A percentile compares a stretch with the other conserved stretches of the same genome.
These are phyloP conservation scores for Cristatella mucedo DNA, from an alignment of 2,888 invertebrate genomes.

Conservation along the genomic window DNA sequence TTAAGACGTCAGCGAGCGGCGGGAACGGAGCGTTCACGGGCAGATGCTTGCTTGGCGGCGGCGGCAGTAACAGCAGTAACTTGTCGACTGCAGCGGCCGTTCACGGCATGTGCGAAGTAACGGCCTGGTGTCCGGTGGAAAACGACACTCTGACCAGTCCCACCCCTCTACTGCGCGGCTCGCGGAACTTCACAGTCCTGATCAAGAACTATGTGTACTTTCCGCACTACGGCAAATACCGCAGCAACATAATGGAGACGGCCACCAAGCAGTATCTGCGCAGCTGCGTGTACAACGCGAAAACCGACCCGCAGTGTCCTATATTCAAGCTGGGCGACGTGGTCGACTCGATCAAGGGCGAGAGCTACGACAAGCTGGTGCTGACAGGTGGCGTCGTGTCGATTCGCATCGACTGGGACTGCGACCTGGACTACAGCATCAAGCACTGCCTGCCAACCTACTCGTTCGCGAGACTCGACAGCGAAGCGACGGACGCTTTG, in stretches of 20 bases:
- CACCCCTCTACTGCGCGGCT: conserved; percentile 12
- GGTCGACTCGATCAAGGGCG: conserved; percentile 17
- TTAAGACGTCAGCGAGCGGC: too few relatives aligned
- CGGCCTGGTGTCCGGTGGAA: too few relatives aligned
- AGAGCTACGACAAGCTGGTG: conserved; percentile 2
- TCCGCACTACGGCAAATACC: conserved; percentile 33
- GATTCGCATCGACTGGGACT: conserved; percentile 41
- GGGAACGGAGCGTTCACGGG: too few relatives aligned
- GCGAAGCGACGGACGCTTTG: too few relatives aligned
- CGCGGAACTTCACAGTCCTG: conserved; percentile 37
- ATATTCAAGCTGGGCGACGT: conserved; percentile 39
- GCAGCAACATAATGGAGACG: conserved; percentile 30
- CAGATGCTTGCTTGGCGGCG: too few relatives aligned
- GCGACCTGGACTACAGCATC: conserved; percentile 39
- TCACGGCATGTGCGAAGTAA: too few relatives aligned
- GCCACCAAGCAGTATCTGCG: conserved; percentile 25
- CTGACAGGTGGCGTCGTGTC: conserved; percentile 42
- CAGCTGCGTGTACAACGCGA: conserved; percentile 25
- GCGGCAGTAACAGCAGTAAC: too few relatives aligned
- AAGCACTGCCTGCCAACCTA: conserved; percentile 40
- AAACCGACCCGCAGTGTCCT: conserved; percentile 33
- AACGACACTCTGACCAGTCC: too few relatives aligned
- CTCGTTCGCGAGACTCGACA: conserved; percentile 39
- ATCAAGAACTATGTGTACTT: conserved; percentile 42
- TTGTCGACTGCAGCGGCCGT: too few relatives aligned